Evolutionary conservation across 1,140 invertebrate genomes (phyloP), one percentile per base, ranked within the genome.

Genomic region (Plectrocnemia conspersa): DNA sequence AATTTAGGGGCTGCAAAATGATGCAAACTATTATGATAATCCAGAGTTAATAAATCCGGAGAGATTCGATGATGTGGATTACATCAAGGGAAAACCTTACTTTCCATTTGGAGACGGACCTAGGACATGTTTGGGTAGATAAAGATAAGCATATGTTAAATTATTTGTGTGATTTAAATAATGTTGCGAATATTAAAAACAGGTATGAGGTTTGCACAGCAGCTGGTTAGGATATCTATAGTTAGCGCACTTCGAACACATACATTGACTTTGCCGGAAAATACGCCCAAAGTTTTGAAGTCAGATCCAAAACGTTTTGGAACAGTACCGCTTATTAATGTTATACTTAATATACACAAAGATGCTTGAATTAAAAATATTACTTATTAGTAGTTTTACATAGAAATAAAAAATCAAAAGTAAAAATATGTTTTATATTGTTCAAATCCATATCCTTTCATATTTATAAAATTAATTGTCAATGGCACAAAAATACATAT

Each of bases 181-280:
- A 38, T 9, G 5, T 38, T 38, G 16, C 16, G 35, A 7, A 15
- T 22, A 18, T n/a, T n/a, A n/a, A n/a, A n/a, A n/a, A n/a, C n/a
- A 59, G 56, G 56, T 19, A 59, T 59, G 56, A 53, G 52, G 36
- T 59, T 59, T 35, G 56, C 52, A 4, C 11, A 49, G n/a, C n/a
- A 48, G 44, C 18, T 50, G 38, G 9, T 54, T n/a, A 54, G 50
- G 25, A 11, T 59, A 1, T 32, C 36, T 3, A n/a, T 54, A 10
- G 22, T 59, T 5, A 48, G 22, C 2, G 25, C 16, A 13, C 22
- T 59, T 35, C 19, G 52, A 18, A 49, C 35, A 15, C 45, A 54
- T 44, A 32, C 15, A n/a, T 18, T 59, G 3, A 33, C 44, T 0
- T 2, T 54, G 7, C 44, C 45, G 10, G 16, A 23, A 5, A 42